These are phyloP conservation scores for Ciconia nigra DNA, from an alignment of 2,797 vertebrate species.

Conservation along the genomic window DNA sequence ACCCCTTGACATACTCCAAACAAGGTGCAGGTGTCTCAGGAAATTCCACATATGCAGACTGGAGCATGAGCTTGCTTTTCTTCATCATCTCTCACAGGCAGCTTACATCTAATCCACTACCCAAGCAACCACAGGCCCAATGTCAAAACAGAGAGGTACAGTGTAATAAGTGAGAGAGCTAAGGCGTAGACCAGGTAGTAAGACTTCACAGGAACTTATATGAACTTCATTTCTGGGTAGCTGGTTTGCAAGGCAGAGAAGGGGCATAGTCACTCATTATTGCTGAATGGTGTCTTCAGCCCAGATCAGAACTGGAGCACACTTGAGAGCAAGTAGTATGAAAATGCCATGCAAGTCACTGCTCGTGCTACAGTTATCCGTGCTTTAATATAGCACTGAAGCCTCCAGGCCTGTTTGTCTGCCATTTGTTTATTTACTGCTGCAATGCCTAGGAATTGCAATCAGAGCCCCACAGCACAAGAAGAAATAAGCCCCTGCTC, in stretches of 20 bases:
- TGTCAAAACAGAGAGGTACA: neutral
- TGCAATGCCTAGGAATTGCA: neutral
- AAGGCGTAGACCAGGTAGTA: neutral
- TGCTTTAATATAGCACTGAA: neutral
- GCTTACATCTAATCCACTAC: neutral
- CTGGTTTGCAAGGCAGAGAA: neutral
- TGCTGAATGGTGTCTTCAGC: neutral
- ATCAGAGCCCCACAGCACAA: accelerated
- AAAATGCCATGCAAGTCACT: neutral
- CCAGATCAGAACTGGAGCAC: neutral
- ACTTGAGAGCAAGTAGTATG: neutral
- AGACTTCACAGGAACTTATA: neutral
- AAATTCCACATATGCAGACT: neutral
- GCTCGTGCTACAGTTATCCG: neutral
- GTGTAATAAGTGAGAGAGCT: neutral
- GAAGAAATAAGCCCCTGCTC: neutral
- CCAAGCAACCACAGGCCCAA: neutral
- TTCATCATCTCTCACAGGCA: neutral
- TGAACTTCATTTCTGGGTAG: neutral
- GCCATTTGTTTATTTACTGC: neutral
- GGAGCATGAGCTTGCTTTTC: neutral
- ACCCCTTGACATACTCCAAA: neutral
- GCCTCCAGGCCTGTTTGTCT: neutral
- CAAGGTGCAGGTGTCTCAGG: neutral
- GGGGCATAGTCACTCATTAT: neutral